These are phyloP conservation scores for Enteromius afrohamiltoni DNA, from an alignment of 2,797 vertebrate genomes.

Conservation along the genomic window DNA sequence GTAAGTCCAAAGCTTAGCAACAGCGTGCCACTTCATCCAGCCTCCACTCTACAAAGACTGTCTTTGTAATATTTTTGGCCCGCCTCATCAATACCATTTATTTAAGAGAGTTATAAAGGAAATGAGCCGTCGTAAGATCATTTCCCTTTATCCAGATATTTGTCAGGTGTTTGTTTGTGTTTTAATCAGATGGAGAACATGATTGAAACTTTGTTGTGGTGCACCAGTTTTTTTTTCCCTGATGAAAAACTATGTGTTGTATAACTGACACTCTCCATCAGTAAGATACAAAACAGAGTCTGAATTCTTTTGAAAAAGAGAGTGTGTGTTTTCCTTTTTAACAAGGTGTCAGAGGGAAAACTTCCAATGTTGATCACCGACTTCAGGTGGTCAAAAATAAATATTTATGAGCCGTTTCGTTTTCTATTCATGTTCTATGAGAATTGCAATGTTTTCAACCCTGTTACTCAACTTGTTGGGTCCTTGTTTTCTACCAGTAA, in stretches of 20 bases:
- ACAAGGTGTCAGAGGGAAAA: not conserved
- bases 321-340: not conserved
- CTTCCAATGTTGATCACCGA: not conserved
- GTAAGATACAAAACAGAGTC: not conserved
- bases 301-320: not conserved
- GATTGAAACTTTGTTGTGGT: constrained; percentile 5
- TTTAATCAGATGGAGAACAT: constrained; percentile 20
- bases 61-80: constrained; percentile 75
- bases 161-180: constrained; percentile 38
- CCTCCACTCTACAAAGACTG: constrained; percentile 74
- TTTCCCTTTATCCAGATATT: constrained; percentile 67
- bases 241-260: not conserved
- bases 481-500: too few relatives aligned
- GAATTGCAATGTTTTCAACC: too few relatives aligned
- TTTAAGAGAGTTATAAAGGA: constrained; percentile 73
- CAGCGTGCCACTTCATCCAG: constrained; percentile 72
- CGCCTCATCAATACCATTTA: constrained; percentile 74
- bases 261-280: constrained; percentile 1
- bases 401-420: not conserved
- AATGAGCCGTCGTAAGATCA: constrained; percentile 74
- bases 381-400: not conserved
- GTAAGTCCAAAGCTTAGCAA: constrained; percentile 81
- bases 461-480: too few relatives aligned
- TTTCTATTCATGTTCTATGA: too few relatives aligned
- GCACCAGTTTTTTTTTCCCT: not conserved